phyloP scores from a whole-genome alignment of 1,140 invertebrate species.

The Capitella teleta region DNA sequence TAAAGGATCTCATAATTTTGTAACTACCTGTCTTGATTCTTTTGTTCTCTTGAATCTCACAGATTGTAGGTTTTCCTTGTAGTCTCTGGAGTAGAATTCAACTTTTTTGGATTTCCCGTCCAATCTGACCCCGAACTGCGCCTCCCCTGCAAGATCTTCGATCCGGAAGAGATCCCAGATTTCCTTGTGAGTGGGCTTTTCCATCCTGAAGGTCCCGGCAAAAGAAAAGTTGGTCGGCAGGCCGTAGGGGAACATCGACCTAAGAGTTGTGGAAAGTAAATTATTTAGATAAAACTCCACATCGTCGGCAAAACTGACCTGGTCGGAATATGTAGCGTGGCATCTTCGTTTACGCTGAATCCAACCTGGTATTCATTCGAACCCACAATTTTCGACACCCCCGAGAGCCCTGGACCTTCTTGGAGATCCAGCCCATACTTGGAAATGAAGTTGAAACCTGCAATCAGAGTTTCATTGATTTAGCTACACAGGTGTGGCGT shows the following conservation, averaged over 20 bases:
- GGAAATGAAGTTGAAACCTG: constrained; percentile 62
- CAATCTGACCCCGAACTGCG: constrained; percentile 57
- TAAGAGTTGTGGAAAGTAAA: constrained; percentile 18
- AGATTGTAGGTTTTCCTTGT: constrained; percentile 25
- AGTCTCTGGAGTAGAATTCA: constrained; percentile 51
- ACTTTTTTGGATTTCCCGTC: constrained; percentile 51
- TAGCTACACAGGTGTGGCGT: too few species aligned
- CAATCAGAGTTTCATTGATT: too few species aligned
- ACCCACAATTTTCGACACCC: constrained; percentile 57
- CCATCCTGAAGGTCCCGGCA: constrained; percentile 52
- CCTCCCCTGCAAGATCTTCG: constrained; percentile 46
- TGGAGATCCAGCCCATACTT: constrained; percentile 58
- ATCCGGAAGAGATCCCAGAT: constrained; percentile 61
- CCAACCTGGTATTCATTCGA: constrained; percentile 64
- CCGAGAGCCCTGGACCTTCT: constrained; percentile 47
- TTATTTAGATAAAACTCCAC: not conserved
- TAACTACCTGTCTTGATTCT: too few species aligned
- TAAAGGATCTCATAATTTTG: not conserved
- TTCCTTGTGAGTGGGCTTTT: constrained; percentile 44
- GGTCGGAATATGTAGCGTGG: constrained; percentile 58
- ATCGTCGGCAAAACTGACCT: constrained; percentile 32
- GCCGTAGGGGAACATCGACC: constrained; percentile 53
- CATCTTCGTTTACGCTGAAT: constrained; percentile 57
- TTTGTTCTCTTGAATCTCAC: not conserved
- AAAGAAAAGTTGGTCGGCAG: constrained; percentile 60